Percentiles rank a stretch among this genome's conserved stretches.
phyloP scores from a whole-genome alignment of 2,888 invertebrate species.

The Aproaerema taeniolella region DNA sequence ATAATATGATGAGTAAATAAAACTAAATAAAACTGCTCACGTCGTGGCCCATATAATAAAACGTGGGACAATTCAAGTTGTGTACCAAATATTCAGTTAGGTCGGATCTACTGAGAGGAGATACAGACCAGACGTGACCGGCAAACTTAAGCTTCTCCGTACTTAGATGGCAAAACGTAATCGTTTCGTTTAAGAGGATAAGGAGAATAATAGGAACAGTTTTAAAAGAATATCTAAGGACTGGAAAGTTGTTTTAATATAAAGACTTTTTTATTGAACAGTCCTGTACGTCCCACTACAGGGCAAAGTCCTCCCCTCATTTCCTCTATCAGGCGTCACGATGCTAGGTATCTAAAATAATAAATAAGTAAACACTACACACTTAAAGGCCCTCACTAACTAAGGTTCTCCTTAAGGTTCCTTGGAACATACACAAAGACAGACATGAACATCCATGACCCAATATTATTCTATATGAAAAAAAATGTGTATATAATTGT shows the following conservation, averaged over 20 bases:
- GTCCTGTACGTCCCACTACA: no score
- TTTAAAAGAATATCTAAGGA: constrained; percentile 3
- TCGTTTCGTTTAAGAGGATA: constrained; percentile 8
- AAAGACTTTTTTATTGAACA: neutral
- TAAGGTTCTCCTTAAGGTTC: no score
- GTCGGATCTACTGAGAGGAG: constrained; percentile 33
- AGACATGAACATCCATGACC: no score
- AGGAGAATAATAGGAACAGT: constrained; percentile 1
- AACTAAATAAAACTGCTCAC: constrained; percentile 47
- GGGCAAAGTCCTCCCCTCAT: no score
- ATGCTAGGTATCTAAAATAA: no score
- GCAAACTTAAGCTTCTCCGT: constrained; percentile 6
- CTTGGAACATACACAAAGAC: no score
- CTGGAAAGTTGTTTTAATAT: neutral
- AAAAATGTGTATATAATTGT: no score
- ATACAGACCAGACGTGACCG: constrained; percentile 42
- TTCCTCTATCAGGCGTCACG: no score
- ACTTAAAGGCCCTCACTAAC: no score
- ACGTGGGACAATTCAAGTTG: constrained; percentile 44
- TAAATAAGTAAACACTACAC: no score
- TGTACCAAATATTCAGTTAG: constrained; percentile 63
- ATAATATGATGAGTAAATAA: constrained; percentile 45
- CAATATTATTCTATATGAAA: no score
- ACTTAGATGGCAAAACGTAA: constrained; percentile 10
- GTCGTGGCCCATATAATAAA: constrained; percentile 45